Evolutionary conservation across 2,797 vertebrate genomes (phyloP).

Genomic region (Manis crassicaudata): DNA sequence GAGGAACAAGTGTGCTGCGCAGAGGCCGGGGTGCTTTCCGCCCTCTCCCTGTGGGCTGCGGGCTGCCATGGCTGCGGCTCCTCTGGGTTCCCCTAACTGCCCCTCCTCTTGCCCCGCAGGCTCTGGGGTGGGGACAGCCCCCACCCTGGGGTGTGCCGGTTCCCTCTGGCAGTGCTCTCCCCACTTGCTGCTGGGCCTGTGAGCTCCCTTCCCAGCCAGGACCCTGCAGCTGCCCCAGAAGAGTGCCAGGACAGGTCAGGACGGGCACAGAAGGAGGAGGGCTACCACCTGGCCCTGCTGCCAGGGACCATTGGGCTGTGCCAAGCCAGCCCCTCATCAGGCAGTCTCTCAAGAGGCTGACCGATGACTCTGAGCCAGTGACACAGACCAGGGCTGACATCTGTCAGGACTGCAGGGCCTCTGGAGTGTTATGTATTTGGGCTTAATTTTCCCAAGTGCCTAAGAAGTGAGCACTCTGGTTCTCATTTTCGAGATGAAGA

Average conservation of each 20-base stretch:
- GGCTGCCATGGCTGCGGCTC: background rate
- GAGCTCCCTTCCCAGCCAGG: background rate
- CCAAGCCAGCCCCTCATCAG: background rate
- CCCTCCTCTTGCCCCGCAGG: background rate
- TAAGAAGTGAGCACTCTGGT: no score
- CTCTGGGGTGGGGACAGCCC: background rate
- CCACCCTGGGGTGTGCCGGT: background rate
- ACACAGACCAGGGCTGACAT: no score
- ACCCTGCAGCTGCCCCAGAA: background rate
- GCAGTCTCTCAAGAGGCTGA: background rate
- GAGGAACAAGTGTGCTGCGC: rapidly evolving
- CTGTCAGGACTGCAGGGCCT: background rate
- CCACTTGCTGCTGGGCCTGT: background rate
- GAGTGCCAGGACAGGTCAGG: background rate
- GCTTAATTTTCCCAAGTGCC: background rate
- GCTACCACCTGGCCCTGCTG: background rate
- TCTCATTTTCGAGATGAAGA: background rate
- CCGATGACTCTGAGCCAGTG: background rate
- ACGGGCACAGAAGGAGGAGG: background rate
- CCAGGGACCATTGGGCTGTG: background rate
- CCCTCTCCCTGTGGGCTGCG: background rate
- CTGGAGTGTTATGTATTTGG: background rate
- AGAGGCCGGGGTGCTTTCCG: background rate
- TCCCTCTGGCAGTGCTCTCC: background rate
- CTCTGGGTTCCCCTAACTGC: background rate